These are phyloP conservation scores for Sciurus carolinensis DNA, from an alignment of 2,797 vertebrate genomes.

Conservation along the genomic window DNA sequence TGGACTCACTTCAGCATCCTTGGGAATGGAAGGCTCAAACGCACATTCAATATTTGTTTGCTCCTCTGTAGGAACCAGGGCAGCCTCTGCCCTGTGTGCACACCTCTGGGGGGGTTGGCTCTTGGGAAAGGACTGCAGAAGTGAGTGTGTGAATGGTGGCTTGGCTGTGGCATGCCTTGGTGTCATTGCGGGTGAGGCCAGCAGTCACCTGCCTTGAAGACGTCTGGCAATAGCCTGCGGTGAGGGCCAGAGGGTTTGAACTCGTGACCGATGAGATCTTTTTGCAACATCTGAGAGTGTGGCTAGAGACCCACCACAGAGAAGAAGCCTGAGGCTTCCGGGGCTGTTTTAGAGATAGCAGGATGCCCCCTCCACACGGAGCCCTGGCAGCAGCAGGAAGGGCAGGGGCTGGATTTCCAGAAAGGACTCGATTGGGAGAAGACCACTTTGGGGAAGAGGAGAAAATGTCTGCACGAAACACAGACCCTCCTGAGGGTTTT, in stretches of 20 bases:
- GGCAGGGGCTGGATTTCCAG: background rate
- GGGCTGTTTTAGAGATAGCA: background rate
- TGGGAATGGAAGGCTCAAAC: background rate
- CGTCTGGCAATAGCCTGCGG: background rate
- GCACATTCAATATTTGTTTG: background rate
- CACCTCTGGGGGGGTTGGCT: background rate
- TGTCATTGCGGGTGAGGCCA: too few species aligned
- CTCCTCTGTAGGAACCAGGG: background rate
- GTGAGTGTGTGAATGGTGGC: background rate
- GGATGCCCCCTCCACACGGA: background rate
- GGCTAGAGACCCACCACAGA: background rate
- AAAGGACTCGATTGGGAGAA: background rate
- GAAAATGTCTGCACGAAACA: rapidly evolving
- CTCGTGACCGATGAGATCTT: background rate
- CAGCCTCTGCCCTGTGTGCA: background rate
- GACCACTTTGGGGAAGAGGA: background rate
- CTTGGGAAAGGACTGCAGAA: background rate
- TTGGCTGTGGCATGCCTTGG: background rate
- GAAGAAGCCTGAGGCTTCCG: background rate
- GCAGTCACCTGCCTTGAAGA: background rate
- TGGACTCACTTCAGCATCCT: too few species aligned
- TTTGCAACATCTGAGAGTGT: background rate
- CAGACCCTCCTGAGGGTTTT: background rate
- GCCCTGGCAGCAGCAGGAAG: background rate
- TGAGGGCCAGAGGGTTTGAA: background rate